Base-by-base conservation (phyloP, 2,888 invertebrate species). In the Mycogona germanica region DNA sequence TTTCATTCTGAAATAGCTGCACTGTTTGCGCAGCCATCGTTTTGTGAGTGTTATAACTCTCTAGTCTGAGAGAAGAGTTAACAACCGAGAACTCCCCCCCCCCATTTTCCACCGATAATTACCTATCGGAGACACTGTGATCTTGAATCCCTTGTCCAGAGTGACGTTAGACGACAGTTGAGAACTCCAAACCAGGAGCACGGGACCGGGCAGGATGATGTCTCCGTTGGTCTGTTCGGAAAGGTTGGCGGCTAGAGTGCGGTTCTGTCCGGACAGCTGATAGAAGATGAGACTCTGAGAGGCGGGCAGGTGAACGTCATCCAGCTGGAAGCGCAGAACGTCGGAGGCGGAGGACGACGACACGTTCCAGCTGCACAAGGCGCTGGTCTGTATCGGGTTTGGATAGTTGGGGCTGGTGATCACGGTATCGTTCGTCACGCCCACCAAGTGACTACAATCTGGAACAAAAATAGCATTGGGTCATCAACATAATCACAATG, bases 141-240 rank as follows among this genome's bases (percentile, higher is more conserved):
- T 26, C n/a, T 47, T n/a, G 17, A 47, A 47, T 47, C 47, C 47
- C n/a, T 25, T 47, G 35, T 35, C 35, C 9, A 35, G 12, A 35
- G 12, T 35, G 35, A 35, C 17, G 17, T 17, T 17, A 12, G 19
- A 2, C n/a, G 25, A n/a, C 14, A 23, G 14, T 6, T 17, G 23
- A 14, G 44, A 23, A n/a, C 14, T n/a, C 21, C 19, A 44, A n/a
- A 44, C 4, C 14, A 44, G 6, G n/a, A 44, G 25, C 19, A 44
- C 19, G 19, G 44, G 44, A n/a, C n/a, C n/a, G n/a, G n/a, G n/a
- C n/a, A n/a, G n/a, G n/a, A n/a, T n/a, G n/a, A n/a, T n/a, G n/a
- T n/a, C n/a, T n/a, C n/a, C n/a, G n/a, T n/a, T n/a, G n/a, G n/a
- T n/a, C n/a, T n/a, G 12, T 12, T 32, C 47, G 7, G 28, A 28